Conservation (phyloP, 2,797 vertebrate species). For the Acanthurus leucopareius region DNA sequence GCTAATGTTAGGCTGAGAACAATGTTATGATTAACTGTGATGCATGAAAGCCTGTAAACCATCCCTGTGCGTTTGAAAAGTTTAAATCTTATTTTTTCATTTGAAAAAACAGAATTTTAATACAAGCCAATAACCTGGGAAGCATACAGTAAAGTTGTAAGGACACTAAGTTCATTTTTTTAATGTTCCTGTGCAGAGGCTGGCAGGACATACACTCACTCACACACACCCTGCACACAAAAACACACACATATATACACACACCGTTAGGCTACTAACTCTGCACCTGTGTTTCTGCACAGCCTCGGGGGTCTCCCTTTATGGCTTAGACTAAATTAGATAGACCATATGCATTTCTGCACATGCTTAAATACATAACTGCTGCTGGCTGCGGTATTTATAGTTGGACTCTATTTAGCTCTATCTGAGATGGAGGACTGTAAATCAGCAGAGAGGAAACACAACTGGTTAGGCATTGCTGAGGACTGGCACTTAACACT, state of each 20-base stretch:
- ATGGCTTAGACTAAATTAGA: slow-evolving; percentile 88
- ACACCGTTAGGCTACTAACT: slow-evolving; percentile 73
- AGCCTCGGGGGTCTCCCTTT: slow-evolving; percentile 85
- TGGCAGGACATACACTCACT: slow-evolving; percentile 60
- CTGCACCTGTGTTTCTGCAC: slow-evolving; percentile 83
- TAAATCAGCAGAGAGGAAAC: slow-evolving; percentile 84
- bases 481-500: slow-evolving; percentile 81
- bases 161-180: slow-evolving; percentile 38
- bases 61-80: slow-evolving; percentile 9
- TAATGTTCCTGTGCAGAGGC: slow-evolving; percentile 46
- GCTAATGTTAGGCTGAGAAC: slow-evolving; percentile 8
- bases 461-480: slow-evolving; percentile 77
- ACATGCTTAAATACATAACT: slow-evolving; percentile 87
- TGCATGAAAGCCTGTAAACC: slow-evolving; percentile 40
- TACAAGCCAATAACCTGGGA: not conserved
- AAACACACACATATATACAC: slow-evolving; percentile 48
- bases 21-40: slow-evolving; percentile 31
- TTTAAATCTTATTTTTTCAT: slow-evolving; percentile 3
- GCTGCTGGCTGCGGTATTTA: slow-evolving; percentile 83
- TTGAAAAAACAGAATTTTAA: slow-evolving; percentile 8
- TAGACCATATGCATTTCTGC: slow-evolving; percentile 85
- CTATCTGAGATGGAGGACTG: slow-evolving; percentile 76
- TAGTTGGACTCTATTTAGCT: slow-evolving; percentile 81
- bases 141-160: slow-evolving; percentile 12
- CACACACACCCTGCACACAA: slow-evolving; percentile 33